phyloP scores from a whole-genome alignment of 2,113 vertebrate species.

The Psittacara wagleri region DNA sequence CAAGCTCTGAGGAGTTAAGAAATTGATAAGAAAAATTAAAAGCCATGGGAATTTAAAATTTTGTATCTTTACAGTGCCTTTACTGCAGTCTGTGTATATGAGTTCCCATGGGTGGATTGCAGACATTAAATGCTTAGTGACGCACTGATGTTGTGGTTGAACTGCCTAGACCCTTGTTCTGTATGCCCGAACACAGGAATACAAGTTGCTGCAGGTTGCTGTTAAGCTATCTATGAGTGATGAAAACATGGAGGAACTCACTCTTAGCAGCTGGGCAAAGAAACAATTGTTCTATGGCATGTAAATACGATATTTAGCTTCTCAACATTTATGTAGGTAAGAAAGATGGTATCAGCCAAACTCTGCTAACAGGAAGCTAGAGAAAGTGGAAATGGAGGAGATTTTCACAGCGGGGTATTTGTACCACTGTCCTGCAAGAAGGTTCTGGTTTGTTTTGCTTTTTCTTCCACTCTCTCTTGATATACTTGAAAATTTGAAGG shows the following conservation, averaged over 20 bases:
- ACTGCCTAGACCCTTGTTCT: not conserved
- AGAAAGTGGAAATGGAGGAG: not conserved
- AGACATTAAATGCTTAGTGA: not conserved
- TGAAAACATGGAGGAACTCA: not conserved
- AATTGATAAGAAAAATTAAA: not conserved
- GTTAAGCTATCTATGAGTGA: not conserved
- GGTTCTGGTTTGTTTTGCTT: not conserved
- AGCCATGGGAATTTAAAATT: not conserved
- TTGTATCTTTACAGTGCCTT: not conserved
- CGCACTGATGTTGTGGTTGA: not conserved
- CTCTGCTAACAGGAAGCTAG: not conserved
- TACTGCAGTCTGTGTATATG: not conserved
- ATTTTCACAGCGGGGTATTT: not conserved
- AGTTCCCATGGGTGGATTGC: not conserved
- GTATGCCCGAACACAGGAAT: not conserved
- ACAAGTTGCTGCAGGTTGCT: not conserved
- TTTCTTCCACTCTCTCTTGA: not conserved
- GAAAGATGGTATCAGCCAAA: not conserved
- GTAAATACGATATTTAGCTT: not conserved
- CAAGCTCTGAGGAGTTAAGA: not conserved
- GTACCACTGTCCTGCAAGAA: not conserved
- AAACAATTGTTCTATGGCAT: not conserved
- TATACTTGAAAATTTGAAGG: not conserved
- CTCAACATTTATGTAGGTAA: not conserved
- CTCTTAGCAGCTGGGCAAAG: not conserved